phyloP scores from a whole-genome alignment of 2,113 vertebrate species.

The Myotis davidii region DNA sequence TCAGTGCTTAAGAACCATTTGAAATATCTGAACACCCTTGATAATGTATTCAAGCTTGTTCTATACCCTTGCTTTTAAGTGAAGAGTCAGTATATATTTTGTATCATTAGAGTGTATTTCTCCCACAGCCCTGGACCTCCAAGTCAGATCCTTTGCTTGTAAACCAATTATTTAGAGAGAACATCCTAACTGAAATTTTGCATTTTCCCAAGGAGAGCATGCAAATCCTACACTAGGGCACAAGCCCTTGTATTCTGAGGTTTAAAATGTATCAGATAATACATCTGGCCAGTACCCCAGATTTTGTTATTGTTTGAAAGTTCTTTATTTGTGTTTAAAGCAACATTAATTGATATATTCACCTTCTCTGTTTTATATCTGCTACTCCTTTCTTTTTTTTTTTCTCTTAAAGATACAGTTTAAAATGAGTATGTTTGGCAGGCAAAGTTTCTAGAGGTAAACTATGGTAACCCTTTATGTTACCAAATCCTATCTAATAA shows the following conservation, averaged over 20 bases:
- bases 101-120: conserved; percentile 30
- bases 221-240: background rate
- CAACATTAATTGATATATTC: background rate
- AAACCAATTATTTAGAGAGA: conserved; percentile 33
- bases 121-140: background rate
- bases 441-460: background rate
- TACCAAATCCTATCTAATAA: background rate
- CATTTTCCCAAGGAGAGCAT: background rate
- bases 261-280: background rate
- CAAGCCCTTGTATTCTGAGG: background rate
- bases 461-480: background rate
- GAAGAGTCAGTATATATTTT: conserved; percentile 15
- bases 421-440: background rate
- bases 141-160: conserved; percentile 14
- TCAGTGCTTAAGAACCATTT: conserved; percentile 36
- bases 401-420: background rate
- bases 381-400: background rate
- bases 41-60: conserved; percentile 52
- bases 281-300: background rate
- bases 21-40: conserved; percentile 39
- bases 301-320: background rate
- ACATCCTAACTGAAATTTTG: background rate
- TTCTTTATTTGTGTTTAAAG: background rate
- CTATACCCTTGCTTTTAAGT: conserved; percentile 13
- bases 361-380: background rate